Percentiles rank a stretch among this genome's conserved stretches.
phyloP scores from a whole-genome alignment of 30 jellyfish, hydroid and myxozoan genomes.

The Mastigias papua region DNA sequence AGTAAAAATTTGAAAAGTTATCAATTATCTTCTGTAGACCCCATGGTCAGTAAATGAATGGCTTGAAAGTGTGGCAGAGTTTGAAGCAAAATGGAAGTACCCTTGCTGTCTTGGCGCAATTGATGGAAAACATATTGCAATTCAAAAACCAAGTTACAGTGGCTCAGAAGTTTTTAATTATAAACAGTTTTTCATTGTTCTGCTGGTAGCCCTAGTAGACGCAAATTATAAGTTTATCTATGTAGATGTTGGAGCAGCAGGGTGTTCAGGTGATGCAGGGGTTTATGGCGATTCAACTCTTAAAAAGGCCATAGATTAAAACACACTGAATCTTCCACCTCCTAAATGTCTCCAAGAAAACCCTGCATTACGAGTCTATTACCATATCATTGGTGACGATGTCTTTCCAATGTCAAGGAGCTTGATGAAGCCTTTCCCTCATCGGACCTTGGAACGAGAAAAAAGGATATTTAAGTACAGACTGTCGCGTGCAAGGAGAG shows the following conservation, averaged over 20 bases:
- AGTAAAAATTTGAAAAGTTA: too few relatives aligned
- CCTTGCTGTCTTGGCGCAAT: slow-evolving; percentile 72
- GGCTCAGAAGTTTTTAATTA: slow-evolving; percentile 68
- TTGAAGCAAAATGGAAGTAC: slow-evolving; percentile 51
- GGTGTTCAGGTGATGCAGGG: slow-evolving; percentile 69
- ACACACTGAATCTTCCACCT: slow-evolving; percentile 31
- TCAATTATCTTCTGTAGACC: slow-evolving; percentile 5
- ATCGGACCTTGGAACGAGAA: slow-evolving; percentile 2
- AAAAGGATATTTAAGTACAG: not conserved
- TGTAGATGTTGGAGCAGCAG: slow-evolving; percentile 70
- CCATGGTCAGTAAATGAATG: slow-evolving; percentile 48
- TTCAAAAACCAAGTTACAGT: slow-evolving; percentile 60
- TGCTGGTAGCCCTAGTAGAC: slow-evolving; percentile 43
- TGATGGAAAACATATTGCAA: slow-evolving; percentile 73
- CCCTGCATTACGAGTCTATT: not conserved
- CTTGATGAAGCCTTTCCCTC: slow-evolving; percentile 25
- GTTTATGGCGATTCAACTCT: slow-evolving; percentile 24
- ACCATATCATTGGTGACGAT: slow-evolving; percentile 15
- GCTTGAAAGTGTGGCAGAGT: slow-evolving; percentile 35
- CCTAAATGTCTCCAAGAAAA: not conserved
- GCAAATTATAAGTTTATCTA: slow-evolving; percentile 47
- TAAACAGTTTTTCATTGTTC: slow-evolving; percentile 48
- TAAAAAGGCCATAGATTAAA: slow-evolving; percentile 6
- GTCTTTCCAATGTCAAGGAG: not conserved
- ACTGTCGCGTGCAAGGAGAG: slow-evolving; percentile 13